Evolutionary conservation across 1,140 invertebrate species (phyloP), one percentile per base, ranked within the genome.

Genomic region (Dufourea novaeangliae): DNA sequence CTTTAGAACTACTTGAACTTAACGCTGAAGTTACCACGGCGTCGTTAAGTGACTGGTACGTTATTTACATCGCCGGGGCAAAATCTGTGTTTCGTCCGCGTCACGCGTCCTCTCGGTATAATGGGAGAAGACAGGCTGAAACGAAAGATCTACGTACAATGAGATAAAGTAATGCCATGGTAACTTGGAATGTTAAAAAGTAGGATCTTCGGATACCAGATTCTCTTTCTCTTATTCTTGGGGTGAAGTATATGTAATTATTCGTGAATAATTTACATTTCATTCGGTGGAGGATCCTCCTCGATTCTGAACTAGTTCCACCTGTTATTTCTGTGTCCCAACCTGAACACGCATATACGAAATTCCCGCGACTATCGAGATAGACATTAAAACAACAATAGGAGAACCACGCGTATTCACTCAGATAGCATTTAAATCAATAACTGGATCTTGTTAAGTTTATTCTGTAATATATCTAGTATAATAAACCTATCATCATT

Each of bases 1-100:
- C 77, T 82, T 79, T 63, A 63, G 29, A 79, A 67, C 69, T 52
- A 79, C 77, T 78, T 79, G 64, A 75, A 82, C 77, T 82, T 79
- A 69, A 61, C 71, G 77, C 20, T 64, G 62, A 82, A 82, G 77
- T 79, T 75, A 69, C n/a, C 56, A 59, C 57, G 79, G 70, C 63
- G 76, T 82, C 77, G 73, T 82, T 82, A 82, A 82, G 63, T 59
- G 68, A 82, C 68, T 68, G n/a, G 77, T 39, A 66, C 39, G 63
- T 75, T 75, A 79, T 71, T 79, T 75, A 52, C 62, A 37, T 76
- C 67, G 52, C 56, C n/a, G 20, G 7, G 20, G 46, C 17, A 5
- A 7, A n/a, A 50, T n/a, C 46, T 7, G 46, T n/a, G 46, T 7
- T n/a, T 17, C 4, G 20, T 7, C 20, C 20, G 11, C 8, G 2